These are phyloP conservation scores for Cheilinus undulatus DNA, from an alignment of 2,113 vertebrate species.

Conservation along the genomic window DNA sequence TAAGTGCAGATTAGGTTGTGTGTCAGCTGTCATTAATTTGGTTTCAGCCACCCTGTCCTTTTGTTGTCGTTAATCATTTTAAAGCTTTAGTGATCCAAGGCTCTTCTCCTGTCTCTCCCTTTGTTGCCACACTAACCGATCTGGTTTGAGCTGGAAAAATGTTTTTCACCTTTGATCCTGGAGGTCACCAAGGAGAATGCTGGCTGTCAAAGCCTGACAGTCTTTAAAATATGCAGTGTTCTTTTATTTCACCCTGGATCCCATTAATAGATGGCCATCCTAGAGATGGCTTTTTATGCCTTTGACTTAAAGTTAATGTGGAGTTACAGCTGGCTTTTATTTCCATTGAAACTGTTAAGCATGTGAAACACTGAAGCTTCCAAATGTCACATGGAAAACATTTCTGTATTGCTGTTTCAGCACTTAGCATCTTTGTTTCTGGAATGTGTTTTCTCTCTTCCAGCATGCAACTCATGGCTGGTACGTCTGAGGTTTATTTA, in stretches of 20 bases:
- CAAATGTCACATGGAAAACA: slow-evolving; percentile 23
- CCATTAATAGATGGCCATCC: slow-evolving; percentile 21
- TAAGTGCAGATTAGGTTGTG: slow-evolving; percentile 15
- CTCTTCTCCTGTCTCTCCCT: neutral
- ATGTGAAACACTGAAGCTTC: neutral
- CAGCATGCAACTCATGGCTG: neutral
- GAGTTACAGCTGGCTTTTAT: slow-evolving; percentile 31
- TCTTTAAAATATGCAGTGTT: neutral
- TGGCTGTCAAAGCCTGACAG: neutral
- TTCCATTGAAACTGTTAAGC: slow-evolving; percentile 20
- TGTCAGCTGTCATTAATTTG: slow-evolving; percentile 28
- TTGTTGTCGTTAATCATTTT: slow-evolving; percentile 34
- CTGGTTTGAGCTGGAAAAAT: slow-evolving; percentile 13
- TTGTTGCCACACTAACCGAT: slow-evolving; percentile 13
- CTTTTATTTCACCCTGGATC: neutral
- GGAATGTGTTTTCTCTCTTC: slow-evolving; percentile 19
- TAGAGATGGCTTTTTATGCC: neutral
- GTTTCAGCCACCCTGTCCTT: slow-evolving; percentile 12
- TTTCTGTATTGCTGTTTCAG: slow-evolving; percentile 24
- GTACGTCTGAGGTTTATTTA: neutral
- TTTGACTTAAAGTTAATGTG: neutral
- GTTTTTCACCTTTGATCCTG: slow-evolving; percentile 42
- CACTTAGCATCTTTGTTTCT: slow-evolving; percentile 4
- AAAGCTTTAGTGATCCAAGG: slow-evolving; percentile 16
- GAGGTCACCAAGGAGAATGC: slow-evolving; percentile 5